These are phyloP conservation scores for Microctonus hyperodae DNA, from an alignment of 2,888 invertebrate genomes.

Conservation along the genomic window DNA sequence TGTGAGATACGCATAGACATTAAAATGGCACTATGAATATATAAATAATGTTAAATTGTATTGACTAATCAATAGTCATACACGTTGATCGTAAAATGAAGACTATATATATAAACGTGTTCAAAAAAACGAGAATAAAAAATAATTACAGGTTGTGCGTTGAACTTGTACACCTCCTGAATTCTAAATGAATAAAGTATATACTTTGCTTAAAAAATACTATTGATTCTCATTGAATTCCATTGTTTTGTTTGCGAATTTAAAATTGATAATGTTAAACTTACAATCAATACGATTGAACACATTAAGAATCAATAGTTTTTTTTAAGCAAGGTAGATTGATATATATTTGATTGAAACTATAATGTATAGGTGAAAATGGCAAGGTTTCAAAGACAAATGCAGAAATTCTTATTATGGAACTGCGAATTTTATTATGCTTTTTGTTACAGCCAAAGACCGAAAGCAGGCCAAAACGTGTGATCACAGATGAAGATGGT, in stretches of 20 bases:
- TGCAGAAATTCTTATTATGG: constrained; percentile 51
- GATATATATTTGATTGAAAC: no score
- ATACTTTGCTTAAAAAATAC: no score
- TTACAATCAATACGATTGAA: no score
- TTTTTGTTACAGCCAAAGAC: constrained; percentile 61
- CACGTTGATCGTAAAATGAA: constrained; percentile 18
- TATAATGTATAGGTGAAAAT: not conserved
- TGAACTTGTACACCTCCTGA: no score
- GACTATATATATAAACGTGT: no score
- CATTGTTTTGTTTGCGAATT: no score
- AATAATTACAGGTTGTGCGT: constrained; percentile 13
- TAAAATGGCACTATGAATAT: not conserved
- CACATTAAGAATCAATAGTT: no score
- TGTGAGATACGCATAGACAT: not conserved
- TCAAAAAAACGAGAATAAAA: not conserved
- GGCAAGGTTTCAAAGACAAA: constrained; percentile 7
- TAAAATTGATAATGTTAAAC: no score
- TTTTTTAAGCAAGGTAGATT: not conserved
- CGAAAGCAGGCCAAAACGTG: constrained; percentile 60
- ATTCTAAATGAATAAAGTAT: no score
- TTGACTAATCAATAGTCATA: constrained; percentile 22
- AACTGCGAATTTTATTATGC: constrained; percentile 60
- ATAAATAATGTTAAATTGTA: not conserved
- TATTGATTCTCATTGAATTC: no score
- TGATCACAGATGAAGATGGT: constrained; percentile 61